Conservation (phyloP, 2,797 vertebrate genomes). For the Lateolabrax maculatus region DNA sequence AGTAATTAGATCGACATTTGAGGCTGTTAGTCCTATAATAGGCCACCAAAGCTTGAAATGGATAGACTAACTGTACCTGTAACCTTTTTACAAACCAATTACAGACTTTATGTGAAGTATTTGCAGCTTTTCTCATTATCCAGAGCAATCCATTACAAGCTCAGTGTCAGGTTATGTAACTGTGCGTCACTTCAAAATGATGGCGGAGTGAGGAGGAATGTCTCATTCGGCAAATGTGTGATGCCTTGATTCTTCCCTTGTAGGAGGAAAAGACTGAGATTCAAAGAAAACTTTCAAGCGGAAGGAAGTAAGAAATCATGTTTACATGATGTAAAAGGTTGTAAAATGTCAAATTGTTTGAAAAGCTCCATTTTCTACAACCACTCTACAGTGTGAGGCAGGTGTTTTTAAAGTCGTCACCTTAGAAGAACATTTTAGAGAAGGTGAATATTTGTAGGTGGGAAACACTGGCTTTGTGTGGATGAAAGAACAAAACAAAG, state of each 20-base stretch:
- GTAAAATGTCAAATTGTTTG: conserved; percentile 3
- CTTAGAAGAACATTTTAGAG: conserved; percentile 7
- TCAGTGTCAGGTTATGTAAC: conserved; percentile 19
- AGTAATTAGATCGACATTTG: neutral
- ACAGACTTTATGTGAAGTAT: conserved; percentile 12
- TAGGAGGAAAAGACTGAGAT: neutral
- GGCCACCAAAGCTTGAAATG: neutral
- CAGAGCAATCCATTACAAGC: conserved; percentile 12
- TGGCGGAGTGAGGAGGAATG: conserved; percentile 6
- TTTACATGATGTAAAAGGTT: conserved; percentile 22
- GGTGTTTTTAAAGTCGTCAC: conserved; percentile 3
- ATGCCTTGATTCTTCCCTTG: conserved; percentile 5
- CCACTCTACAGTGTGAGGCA: neutral
- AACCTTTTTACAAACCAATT: conserved; percentile 42
- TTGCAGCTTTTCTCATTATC: conserved; percentile 20
- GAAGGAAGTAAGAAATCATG: neutral
- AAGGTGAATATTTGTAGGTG: conserved; percentile 12
- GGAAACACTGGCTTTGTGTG: neutral
- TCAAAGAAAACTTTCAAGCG: conserved; percentile 3
- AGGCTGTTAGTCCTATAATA: conserved; percentile 13
- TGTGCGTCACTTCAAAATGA: conserved; percentile 8
- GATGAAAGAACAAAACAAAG: conserved; percentile 21
- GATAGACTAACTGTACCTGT: conserved; percentile 15
- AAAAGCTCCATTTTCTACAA: conserved; percentile 18
- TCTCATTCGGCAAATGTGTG: conserved; percentile 18